phyloP scores from a whole-genome alignment of 2,113 vertebrate genomes.

The Petrocephalus zakoni region DNA sequence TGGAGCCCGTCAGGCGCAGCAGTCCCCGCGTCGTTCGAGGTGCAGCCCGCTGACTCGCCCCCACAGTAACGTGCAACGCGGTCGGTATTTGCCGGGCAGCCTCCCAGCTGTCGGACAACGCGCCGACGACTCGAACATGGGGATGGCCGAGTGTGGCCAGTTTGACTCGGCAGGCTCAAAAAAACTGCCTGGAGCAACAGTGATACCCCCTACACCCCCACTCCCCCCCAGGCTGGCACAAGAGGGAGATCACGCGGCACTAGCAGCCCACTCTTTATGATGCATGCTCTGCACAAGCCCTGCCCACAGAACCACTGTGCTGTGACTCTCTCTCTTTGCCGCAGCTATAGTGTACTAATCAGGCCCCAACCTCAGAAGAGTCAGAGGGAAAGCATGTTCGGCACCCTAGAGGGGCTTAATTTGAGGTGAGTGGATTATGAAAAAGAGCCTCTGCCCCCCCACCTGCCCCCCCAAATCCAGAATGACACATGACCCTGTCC shows the following conservation, averaged over 20 bases:
- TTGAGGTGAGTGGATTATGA: constrained; percentile 4
- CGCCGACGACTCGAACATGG: background rate
- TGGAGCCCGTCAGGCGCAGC: background rate
- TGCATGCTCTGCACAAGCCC: background rate
- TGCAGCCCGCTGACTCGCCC: too few species aligned
- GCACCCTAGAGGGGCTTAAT: constrained; percentile 41
- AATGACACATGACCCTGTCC: constrained; percentile 4
- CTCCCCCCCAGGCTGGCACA: background rate
- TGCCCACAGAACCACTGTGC: background rate
- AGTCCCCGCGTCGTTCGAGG: background rate
- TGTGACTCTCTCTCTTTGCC: background rate
- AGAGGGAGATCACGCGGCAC: background rate
- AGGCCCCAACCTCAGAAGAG: constrained; percentile 26
- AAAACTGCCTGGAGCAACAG: background rate
- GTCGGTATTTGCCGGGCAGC: background rate
- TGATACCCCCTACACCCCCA: too few species aligned
- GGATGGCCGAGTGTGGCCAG: background rate
- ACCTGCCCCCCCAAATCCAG: background rate
- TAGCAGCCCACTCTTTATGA: too few species aligned
- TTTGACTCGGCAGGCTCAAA: background rate
- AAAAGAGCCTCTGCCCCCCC: background rate
- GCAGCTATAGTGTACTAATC: constrained; percentile 22
- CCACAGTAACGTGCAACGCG: background rate
- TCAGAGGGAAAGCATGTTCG: constrained; percentile 56
- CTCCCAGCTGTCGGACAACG: background rate